Evolutionary conservation across 2,113 vertebrate genomes (phyloP).

Genomic region (Suncus etruscus): DNA sequence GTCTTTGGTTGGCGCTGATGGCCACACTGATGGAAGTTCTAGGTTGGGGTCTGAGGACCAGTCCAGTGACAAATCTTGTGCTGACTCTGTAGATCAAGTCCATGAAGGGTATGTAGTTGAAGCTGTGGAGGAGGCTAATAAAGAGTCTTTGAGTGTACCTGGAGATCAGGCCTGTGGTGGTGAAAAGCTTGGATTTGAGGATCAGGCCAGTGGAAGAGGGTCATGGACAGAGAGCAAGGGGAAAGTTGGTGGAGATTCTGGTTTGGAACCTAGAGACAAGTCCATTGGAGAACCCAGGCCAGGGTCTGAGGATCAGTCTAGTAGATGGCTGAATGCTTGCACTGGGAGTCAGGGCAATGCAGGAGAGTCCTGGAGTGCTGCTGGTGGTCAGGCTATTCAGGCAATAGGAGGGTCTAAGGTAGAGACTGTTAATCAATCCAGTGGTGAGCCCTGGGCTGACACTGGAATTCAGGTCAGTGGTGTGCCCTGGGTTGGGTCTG

Average conservation of each 20-base stretch:
- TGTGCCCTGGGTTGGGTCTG: slow-evolving; percentile 55
- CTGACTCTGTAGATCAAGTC: slow-evolving; percentile 45
- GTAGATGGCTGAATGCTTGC: slow-evolving; percentile 63
- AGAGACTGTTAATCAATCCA: slow-evolving; percentile 5
- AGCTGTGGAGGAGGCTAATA: slow-evolving; percentile 26
- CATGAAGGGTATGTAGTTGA: slow-evolving; percentile 58
- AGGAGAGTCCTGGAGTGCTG: slow-evolving; percentile 55
- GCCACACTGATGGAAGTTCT: slow-evolving; percentile 52
- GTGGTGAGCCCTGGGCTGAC: slow-evolving; percentile 49
- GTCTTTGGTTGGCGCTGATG: slow-evolving; percentile 31
- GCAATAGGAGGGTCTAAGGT: slow-evolving; percentile 3
- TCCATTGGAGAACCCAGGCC: slow-evolving; percentile 24
- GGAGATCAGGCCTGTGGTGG: slow-evolving; percentile 29
- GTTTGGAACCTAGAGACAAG: neutral
- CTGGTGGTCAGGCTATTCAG: slow-evolving; percentile 31
- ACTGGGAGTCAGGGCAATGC: slow-evolving; percentile 51
- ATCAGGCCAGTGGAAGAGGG: slow-evolving; percentile 50
- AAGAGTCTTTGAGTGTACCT: slow-evolving; percentile 56
- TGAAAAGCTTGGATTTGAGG: slow-evolving; percentile 48
- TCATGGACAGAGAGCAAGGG: slow-evolving; percentile 47
- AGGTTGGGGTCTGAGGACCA: slow-evolving; percentile 42
- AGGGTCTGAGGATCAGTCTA: slow-evolving; percentile 21
- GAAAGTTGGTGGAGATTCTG: slow-evolving; percentile 46
- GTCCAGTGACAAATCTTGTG: slow-evolving; percentile 59
- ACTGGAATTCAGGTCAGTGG: slow-evolving; percentile 45